Evolutionary conservation across 2,797 vertebrate genomes (phyloP).

Genomic region (Rhodeus uyekii): DNA sequence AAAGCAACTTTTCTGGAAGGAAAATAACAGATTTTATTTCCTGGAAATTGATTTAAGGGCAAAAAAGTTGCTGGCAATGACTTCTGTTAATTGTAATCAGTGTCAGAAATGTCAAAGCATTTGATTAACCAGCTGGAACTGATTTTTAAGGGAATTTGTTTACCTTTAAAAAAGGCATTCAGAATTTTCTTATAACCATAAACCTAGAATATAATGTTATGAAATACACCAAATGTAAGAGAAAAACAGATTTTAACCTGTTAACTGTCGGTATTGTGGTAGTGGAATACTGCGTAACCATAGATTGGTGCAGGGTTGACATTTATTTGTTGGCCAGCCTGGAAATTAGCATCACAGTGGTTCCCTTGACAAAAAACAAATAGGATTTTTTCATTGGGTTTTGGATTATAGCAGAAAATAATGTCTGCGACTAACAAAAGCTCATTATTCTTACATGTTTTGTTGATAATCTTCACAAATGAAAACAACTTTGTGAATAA

Average conservation of each 20-base stretch:
- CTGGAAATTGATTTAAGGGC: background rate
- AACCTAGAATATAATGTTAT: background rate
- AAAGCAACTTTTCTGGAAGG: background rate
- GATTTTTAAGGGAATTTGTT: background rate
- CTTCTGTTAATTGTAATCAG: background rate
- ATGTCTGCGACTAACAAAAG: background rate
- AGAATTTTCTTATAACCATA: background rate
- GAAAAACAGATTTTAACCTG: background rate
- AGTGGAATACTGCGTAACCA: background rate
- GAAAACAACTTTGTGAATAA: background rate
- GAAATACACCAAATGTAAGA: background rate
- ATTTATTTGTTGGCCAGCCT: background rate
- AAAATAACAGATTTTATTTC: background rate
- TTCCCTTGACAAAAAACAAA: background rate
- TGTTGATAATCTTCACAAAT: background rate
- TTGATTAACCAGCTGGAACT: background rate
- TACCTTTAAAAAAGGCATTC: background rate
- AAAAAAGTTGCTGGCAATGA: conserved; percentile 5
- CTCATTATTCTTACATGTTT: background rate
- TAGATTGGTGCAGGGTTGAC: background rate
- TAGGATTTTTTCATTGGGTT: background rate
- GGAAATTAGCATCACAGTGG: background rate
- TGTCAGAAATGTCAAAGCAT: background rate
- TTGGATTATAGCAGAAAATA: background rate
- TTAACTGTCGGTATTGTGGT: background rate